phyloP scores from a whole-genome alignment of 2,888 invertebrate species.

The Encarsia formosa region DNA sequence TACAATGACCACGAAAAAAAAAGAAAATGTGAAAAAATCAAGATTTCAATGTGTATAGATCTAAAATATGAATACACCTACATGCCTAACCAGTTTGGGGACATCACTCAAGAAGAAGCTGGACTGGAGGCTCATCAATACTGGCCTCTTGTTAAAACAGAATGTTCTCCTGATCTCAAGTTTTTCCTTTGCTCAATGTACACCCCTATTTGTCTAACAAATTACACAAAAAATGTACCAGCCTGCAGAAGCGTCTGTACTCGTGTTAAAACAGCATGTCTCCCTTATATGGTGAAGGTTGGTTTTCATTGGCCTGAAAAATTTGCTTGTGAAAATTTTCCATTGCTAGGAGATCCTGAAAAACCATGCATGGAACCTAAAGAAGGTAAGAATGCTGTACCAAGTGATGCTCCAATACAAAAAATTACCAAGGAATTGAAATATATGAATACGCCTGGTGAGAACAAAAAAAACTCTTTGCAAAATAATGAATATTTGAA shows the following conservation, averaged over 20 bases:
- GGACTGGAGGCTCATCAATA: constrained; percentile 97
- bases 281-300: constrained; percentile 92
- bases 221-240: constrained; percentile 84
- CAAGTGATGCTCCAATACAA: constrained; percentile 52
- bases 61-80: constrained; percentile 94
- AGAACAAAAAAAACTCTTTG: constrained; percentile 80
- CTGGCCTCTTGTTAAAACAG: constrained; percentile 96
- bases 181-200: constrained; percentile 99
- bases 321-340: constrained; percentile 92
- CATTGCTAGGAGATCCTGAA: constrained; percentile 72
- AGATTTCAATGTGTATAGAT: constrained; percentile 95
- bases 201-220: constrained; percentile 93
- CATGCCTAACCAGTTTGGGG: constrained; percentile 96
- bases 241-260: constrained; percentile 94
- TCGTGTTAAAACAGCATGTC: constrained; percentile 87
- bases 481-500: constrained; percentile 63
- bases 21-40: constrained; percentile 89
- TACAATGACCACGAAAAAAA: constrained; percentile 38
- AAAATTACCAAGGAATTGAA: constrained; percentile 45
- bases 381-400: constrained; percentile 56
- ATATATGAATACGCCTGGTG: constrained; percentile 58
- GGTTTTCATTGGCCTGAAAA: constrained; percentile 96
- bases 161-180: constrained; percentile 90
- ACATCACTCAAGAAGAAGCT: constrained; percentile 97
- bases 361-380: constrained; percentile 89